Evolutionary conservation across 2,113 vertebrate species (phyloP).

Genomic region (Hypocryptadius cinnamomeus): DNA sequence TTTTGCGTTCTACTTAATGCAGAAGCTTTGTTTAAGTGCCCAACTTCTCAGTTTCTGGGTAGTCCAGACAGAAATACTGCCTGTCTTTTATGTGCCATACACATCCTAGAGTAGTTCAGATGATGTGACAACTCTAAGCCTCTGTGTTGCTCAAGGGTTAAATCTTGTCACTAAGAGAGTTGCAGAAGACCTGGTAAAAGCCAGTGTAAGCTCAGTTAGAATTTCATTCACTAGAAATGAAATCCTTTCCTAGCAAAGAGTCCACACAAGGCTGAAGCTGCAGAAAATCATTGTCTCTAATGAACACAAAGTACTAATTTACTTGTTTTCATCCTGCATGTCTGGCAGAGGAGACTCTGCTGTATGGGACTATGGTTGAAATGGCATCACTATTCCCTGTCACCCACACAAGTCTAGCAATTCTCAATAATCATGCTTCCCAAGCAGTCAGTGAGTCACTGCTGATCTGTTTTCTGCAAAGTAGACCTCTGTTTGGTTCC

Average conservation of each 20-base stretch:
- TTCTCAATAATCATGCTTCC: slow-evolving; percentile 24
- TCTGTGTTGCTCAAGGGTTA: not conserved
- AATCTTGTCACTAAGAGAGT: not conserved
- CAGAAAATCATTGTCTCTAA: not conserved
- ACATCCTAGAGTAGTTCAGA: not conserved
- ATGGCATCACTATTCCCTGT: not conserved
- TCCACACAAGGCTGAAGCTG: not conserved
- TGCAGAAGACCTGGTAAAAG: not conserved
- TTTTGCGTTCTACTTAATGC: not conserved
- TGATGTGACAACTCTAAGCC: not conserved
- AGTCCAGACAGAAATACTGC: not conserved
- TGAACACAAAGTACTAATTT: not conserved
- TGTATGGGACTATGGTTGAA: not conserved
- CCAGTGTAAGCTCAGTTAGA: not conserved
- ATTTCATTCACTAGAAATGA: not conserved
- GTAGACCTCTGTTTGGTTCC: slow-evolving; percentile 39
- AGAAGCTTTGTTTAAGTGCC: not conserved
- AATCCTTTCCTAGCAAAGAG: not conserved
- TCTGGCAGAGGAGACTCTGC: not conserved
- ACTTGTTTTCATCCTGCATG: not conserved
- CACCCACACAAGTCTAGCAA: slow-evolving; percentile 41
- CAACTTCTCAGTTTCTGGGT: not conserved
- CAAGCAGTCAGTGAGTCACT: slow-evolving; percentile 16
- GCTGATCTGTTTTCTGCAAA: slow-evolving; percentile 42
- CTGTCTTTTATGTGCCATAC: not conserved